Base-by-base conservation (phyloP, 1,140 invertebrate genomes). In the Sitophilus oryzae region DNA sequence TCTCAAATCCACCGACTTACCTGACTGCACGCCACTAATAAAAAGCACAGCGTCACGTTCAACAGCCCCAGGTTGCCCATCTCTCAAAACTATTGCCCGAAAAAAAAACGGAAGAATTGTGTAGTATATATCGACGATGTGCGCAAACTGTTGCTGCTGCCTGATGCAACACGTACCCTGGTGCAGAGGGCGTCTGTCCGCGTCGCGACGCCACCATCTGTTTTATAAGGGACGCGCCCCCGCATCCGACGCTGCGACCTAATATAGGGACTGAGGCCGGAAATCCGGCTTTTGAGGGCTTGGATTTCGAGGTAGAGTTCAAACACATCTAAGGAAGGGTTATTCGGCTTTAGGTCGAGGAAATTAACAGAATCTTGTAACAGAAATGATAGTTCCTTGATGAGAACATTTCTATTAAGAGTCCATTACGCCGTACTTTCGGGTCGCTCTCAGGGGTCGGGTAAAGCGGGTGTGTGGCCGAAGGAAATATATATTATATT, bases 91-190 rank as follows among this genome's bases (percentile, higher is more conserved):
- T 19, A 44, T 14, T 3, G 21, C 4, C 21, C 22, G 18, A 3
- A 2, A 22, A 19, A 5, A 14, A 14, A 40, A 40, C n/a, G n/a
- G n/a, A n/a, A n/a, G n/a, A n/a, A n/a, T n/a, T n/a, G n/a, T n/a
- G n/a, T n/a, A n/a, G n/a, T n/a, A n/a, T n/a, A n/a, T 15, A 40
- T 15, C n/a, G 14, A 15, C 14, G 14, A 40, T 6, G 14, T 20
- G 5, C n/a, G n/a, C 38, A 40, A 40, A 40, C 38, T 57, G 55
- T 57, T 57, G 55, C 55, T 57, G 55, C 55, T 44, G 44, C 34
- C 23, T 15, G 48, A 57, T 51, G 47, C 55, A 57, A 57, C 55
- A 57, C 55, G 55, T 57, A 57, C 42, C 19, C 55, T 57, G 48
- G 35, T 48, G 48, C 48, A 42, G 16, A 18, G 8, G 55, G 35